phyloP scores from a whole-genome alignment of 2,888 invertebrate genomes.

The Ariolimax columbianus region DNA sequence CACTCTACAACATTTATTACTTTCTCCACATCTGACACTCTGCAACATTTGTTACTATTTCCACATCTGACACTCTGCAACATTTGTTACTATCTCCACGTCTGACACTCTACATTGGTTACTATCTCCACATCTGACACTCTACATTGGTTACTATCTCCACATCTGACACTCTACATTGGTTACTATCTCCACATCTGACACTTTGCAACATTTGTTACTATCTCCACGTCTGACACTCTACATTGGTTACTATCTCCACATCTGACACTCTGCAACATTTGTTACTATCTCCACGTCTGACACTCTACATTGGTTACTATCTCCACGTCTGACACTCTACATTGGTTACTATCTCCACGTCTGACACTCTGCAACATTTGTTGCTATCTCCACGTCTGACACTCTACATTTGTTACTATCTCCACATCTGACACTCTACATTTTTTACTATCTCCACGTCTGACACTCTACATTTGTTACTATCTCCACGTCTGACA shows the following conservation, averaged over 20 bases:
- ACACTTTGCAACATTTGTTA: too few relatives aligned
- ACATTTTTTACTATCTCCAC: not conserved
- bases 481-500: slow-evolving; percentile 58
- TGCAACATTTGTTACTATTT: too few relatives aligned
- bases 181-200: too few relatives aligned
- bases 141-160: too few relatives aligned
- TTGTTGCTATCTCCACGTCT: slow-evolving; percentile 31
- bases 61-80: too few relatives aligned
- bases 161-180: too few relatives aligned
- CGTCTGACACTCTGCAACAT: not conserved
- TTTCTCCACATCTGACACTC: too few relatives aligned
- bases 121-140: too few relatives aligned
- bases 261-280: not conserved
- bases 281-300: not conserved
- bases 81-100: too few relatives aligned
- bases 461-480: not conserved
- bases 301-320: not conserved
- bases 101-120: too few relatives aligned
- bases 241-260: not conserved
- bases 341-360: not conserved
- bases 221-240: too few relatives aligned
- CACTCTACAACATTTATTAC: too few relatives aligned
- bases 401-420: slow-evolving; percentile 68
- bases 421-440: not conserved
- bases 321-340: slow-evolving; percentile 56